Evolutionary conservation across 2,797 vertebrate genomes (phyloP), one percentile per base, ranked within the genome.

Genomic region (Parambassis ranga): DNA sequence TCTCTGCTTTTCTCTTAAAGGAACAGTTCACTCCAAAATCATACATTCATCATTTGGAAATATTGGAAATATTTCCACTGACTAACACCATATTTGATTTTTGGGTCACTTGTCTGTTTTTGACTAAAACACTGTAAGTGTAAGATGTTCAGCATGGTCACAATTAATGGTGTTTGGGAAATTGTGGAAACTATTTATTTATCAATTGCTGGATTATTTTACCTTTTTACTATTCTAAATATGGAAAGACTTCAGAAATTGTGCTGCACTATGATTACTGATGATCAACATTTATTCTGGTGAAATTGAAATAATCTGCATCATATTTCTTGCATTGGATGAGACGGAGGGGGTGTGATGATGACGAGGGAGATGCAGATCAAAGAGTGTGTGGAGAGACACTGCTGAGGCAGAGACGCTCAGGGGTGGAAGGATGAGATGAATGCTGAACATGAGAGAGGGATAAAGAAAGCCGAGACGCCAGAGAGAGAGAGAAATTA

Each of bases 401-500:
- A 48, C 57, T 49, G 66, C 58, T 46, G 72, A 80, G 61, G 63
- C 60, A 43, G 59, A 72, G 71, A 69, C 2, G 22, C 79, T 77
- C 53, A 39, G 52, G 67, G 75, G 39, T 38, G 49, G 66, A 66
- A 46, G 48, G 61, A 79, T 5, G 30, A 77, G 49, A 67, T 46
- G 62, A 64, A 78, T 58, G 70, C 43, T 32, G 56, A 69, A 65
- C 77, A 65, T 47, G 46, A 65, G 58, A 65, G 77, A 48, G 56
- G 42, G 41, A 71, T 60, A 65, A 72, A 13, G 35, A 74, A n/a
- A 65, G 47, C 36, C 49, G 32, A 71, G 53, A 60, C 2, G 16
- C 31, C 22, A 49, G 15, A 64, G 55, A 47, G 15, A 64, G 55
- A 47, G 48, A 71, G 23, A 55, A 43, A 57, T n/a, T 33, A 71